A percentile compares a stretch with the other conserved stretches of the same genome.
These are phyloP conservation scores for Morpho achilles DNA, from an alignment of 2,888 invertebrate genomes.

Conservation along the genomic window DNA sequence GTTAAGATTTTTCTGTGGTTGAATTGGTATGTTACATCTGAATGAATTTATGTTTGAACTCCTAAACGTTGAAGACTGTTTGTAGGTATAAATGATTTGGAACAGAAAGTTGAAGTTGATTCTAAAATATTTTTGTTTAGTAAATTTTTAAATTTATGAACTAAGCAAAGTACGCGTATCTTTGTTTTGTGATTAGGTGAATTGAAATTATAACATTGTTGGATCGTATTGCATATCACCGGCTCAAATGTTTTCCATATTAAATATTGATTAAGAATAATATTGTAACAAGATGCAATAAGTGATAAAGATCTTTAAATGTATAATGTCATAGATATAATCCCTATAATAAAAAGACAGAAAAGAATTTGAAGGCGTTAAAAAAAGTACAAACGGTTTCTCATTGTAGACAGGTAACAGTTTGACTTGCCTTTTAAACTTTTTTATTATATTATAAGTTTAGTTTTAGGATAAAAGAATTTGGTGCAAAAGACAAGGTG, in stretches of 20 bases:
- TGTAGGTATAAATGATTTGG: constrained; percentile 25
- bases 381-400: constrained; percentile 26
- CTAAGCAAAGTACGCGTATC: constrained; percentile 14
- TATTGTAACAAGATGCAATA: constrained; percentile 4
- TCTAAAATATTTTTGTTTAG: neutral
- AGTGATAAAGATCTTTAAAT: constrained; percentile 8
- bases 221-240: constrained; percentile 26
- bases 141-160: constrained; percentile 1
- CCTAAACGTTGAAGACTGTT: constrained; percentile 35
- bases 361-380: constrained; percentile 14
- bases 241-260: constrained; percentile 19
- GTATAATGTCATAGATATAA: constrained; percentile 11
- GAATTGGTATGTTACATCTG: constrained; percentile 28
- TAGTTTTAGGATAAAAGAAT: constrained; percentile 34
- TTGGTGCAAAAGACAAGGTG: constrained; percentile 42
- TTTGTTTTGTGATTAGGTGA: constrained; percentile 16
- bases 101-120: constrained; percentile 1
- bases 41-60: constrained; percentile 31
- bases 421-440: constrained; percentile 20
- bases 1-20: constrained; percentile 21
- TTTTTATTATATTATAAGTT: constrained; percentile 16
- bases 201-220: constrained; percentile 11
- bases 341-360: constrained; percentile 11
- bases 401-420: constrained; percentile 20
- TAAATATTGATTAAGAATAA: constrained; percentile 3